Base-by-base conservation (phyloP, 2,113 vertebrate species). In the Indicator indicator region DNA sequence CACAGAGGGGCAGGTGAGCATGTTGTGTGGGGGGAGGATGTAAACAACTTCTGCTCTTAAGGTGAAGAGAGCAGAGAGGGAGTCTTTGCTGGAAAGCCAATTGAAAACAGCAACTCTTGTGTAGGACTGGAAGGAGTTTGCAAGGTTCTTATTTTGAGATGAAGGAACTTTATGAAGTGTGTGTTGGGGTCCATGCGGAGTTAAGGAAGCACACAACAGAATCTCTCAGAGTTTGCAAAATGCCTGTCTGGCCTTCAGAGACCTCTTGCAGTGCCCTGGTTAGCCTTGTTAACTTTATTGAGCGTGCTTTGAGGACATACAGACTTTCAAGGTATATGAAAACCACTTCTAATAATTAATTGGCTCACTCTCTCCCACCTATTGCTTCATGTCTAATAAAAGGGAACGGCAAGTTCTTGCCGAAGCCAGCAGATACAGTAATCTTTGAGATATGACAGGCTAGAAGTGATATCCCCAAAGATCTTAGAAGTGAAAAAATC, bases 251-350 rank as follows among this genome's bases (percentile, higher is more conserved):
- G 93, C 81, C 84, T 82, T 87, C 68, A 18, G 64, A 87, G 82
- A 68, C 7, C 1, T 94, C 87, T 23, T 59, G 56, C 82, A 74
- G 81, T 77, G 68, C 55, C 64, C 64, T 0, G 33, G 75, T 89
- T 95, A 89, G 78, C 68, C 67, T 87, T 92, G 74, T 94, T 89
- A 87, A 91, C 89, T 87, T 94, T 92, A 92, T 56, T 83, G 74
- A 87, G 71, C 91, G 93, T 94, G 72, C 84, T 95, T 93, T 0
- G 38, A 95, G 84, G 87, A 91, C 56, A 68, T 71, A 64, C 89
- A 95, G 89, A 74, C 71, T 85, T 92, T 59, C 55, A 68, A 85
- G 83, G 75, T 56, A 80, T 44, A 59, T 76, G 89, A 82, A 94
- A 83, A 52, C 56, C 68, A 80, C 82, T 89, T 95, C 27, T 68